A percentile compares a stretch with the other conserved stretches of the same genome.
Conservation (phyloP, 2,113 vertebrate species). For the Gila orcuttii region DNA sequence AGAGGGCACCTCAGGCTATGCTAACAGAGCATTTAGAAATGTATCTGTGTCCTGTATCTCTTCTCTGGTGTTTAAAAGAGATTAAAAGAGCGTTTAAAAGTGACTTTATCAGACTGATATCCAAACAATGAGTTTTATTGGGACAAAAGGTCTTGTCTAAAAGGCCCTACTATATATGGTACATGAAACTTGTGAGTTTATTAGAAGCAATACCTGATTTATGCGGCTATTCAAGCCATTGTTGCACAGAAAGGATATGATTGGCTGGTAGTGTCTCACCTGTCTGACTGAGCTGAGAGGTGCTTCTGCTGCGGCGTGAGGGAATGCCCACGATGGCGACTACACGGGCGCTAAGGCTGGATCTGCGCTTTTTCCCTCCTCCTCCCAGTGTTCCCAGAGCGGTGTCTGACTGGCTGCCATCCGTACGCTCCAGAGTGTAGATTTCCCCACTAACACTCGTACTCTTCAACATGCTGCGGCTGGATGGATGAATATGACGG, state of each 20-base stretch:
- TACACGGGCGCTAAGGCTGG: constrained; percentile 94
- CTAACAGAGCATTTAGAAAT: neutral
- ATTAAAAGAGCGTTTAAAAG: neutral
- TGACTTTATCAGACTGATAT: neutral
- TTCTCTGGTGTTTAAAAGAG: neutral
- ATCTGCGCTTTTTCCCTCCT: constrained; percentile 92
- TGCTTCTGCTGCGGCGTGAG: constrained; percentile 90
- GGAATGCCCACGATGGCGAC: constrained; percentile 88
- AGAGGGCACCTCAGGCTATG: constrained; percentile 29
- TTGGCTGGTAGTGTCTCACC: constrained; percentile 30
- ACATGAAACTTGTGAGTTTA: neutral
- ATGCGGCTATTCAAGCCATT: neutral
- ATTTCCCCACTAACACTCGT: constrained; percentile 97
- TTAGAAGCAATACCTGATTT: neutral
- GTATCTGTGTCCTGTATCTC: neutral
- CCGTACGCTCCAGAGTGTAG: constrained; percentile 91
- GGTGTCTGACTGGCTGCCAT: constrained; percentile 98
- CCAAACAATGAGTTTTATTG: neutral
- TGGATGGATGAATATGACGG: constrained; percentile 90
- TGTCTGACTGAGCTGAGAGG: constrained; percentile 96
- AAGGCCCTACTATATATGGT: neutral
- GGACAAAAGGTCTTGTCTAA: neutral
- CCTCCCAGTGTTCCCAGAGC: constrained; percentile 89
- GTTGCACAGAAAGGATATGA: neutral
- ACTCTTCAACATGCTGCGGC: constrained; percentile 93